A percentile compares a stretch with the other conserved stretches of the same genome.
Conservation (phyloP, 1,140 invertebrate species). For the Meloidogyne chitwoodi region DNA sequence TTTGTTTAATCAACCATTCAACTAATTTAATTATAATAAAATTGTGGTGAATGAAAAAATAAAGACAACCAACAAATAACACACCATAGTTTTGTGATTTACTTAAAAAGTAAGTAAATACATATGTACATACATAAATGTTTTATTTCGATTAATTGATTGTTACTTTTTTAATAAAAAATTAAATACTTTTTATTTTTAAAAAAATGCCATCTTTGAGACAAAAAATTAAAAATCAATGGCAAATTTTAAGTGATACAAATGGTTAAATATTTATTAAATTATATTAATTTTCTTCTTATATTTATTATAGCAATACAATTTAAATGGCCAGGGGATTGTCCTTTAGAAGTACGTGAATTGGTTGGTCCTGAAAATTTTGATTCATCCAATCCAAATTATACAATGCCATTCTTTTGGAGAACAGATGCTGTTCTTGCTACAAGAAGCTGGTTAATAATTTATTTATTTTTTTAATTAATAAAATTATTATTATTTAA, state of each 20-base stretch:
- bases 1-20: too few species aligned
- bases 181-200: not conserved
- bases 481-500: slow-evolving; percentile 27
- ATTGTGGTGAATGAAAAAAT: too few species aligned
- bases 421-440: slow-evolving; percentile 43
- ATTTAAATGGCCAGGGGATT: slow-evolving; percentile 53
- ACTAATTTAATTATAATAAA: too few species aligned
- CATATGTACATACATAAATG: too few species aligned
- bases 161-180: too few species aligned
- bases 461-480: not conserved
- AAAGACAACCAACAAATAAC: too few species aligned
- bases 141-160: too few species aligned
- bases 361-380: slow-evolving; percentile 51
- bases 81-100: too few species aligned
- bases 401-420: slow-evolving; percentile 56
- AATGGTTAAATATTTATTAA: not conserved
- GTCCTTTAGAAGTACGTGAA: slow-evolving; percentile 54
- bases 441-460: slow-evolving; percentile 45
- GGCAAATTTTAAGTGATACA: slow-evolving; percentile 11
- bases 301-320: slow-evolving; percentile 42
- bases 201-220: not conserved
- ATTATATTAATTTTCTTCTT: not conserved
- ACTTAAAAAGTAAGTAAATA: too few species aligned
- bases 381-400: slow-evolving; percentile 46
- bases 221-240: slow-evolving; percentile 4